Conservation (phyloP, 2,797 vertebrate genomes). For the Pseudochirops corinnae region DNA sequence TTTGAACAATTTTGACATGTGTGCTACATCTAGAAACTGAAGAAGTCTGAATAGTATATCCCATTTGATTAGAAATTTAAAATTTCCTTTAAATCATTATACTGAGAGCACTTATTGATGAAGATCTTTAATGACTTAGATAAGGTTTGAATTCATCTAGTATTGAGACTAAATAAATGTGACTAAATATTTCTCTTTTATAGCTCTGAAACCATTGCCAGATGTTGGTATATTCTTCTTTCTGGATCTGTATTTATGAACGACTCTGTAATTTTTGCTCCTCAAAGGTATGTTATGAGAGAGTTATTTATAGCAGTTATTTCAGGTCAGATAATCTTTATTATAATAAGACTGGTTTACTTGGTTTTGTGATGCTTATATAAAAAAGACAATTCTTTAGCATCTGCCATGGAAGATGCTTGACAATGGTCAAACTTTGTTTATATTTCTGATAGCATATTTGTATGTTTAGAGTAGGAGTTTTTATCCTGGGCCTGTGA, state of each 20-base stretch:
- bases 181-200: slow-evolving; percentile 61
- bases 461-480: not conserved
- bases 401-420: not conserved
- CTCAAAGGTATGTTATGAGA: slow-evolving; percentile 85
- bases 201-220: slow-evolving; percentile 94
- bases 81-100: not conserved
- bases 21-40: not conserved
- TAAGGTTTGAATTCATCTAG: not conserved
- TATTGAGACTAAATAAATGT: slow-evolving; percentile 26
- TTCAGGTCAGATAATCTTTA: not conserved
- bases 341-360: slow-evolving; percentile 3
- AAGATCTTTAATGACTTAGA: not conserved
- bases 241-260: slow-evolving; percentile 96
- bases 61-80: not conserved
- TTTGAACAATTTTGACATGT: not conserved
- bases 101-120: not conserved
- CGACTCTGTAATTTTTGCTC: slow-evolving; percentile 96
- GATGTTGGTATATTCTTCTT: slow-evolving; percentile 97
- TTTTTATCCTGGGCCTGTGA: no score
- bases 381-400: slow-evolving; percentile 2
- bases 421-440: not conserved
- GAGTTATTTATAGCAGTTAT: slow-evolving; percentile 8
- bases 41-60: not conserved
- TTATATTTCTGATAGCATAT: not conserved
- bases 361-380: slow-evolving; percentile 1